Conservation (phyloP, 2,888 invertebrate genomes). For the Esperia sulphurella region DNA sequence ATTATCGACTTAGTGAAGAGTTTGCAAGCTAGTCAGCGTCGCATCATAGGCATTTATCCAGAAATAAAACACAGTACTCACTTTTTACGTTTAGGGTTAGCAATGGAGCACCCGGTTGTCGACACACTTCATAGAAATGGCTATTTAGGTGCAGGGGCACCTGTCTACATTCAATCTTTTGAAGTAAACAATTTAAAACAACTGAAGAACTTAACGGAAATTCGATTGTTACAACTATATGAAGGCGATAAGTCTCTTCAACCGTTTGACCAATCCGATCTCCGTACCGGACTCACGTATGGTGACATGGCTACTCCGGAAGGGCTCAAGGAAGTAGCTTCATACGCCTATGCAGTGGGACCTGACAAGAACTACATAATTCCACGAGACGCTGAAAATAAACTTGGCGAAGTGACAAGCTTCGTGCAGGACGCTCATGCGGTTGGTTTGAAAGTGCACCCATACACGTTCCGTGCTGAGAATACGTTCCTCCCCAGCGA, state of each 20-base stretch:
- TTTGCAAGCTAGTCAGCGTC: conserved; percentile 46
- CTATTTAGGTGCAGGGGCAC: conserved; percentile 44
- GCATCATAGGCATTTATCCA: conserved; percentile 60
- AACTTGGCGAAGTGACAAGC: conserved; percentile 43
- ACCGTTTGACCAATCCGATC: conserved; percentile 51
- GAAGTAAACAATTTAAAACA: conserved; percentile 64
- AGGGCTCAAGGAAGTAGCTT: conserved; percentile 56
- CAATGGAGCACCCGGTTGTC: conserved; percentile 57
- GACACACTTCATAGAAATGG: conserved; percentile 56
- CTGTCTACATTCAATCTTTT: conserved; percentile 66
- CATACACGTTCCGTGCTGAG: conserved; percentile 66
- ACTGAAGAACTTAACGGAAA: conserved; percentile 50
- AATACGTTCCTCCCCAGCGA: conserved; percentile 56
- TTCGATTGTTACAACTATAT: conserved; percentile 56
- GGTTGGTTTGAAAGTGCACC: conserved; percentile 63
- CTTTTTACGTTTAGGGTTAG: conserved; percentile 50
- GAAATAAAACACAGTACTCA: conserved; percentile 66
- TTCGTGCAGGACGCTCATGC: conserved; percentile 59
- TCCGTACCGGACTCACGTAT: conserved; percentile 51
- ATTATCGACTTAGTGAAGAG: conserved; percentile 62
- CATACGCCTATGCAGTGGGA: conserved; percentile 62
- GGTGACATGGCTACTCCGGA: conserved; percentile 59
- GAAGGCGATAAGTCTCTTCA: conserved; percentile 27
- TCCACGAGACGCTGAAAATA: conserved; percentile 44
- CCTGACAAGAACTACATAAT: conserved; percentile 64